Evolutionary conservation across 2,113 vertebrate genomes (phyloP).

Genomic region (Ursus arctos): DNA sequence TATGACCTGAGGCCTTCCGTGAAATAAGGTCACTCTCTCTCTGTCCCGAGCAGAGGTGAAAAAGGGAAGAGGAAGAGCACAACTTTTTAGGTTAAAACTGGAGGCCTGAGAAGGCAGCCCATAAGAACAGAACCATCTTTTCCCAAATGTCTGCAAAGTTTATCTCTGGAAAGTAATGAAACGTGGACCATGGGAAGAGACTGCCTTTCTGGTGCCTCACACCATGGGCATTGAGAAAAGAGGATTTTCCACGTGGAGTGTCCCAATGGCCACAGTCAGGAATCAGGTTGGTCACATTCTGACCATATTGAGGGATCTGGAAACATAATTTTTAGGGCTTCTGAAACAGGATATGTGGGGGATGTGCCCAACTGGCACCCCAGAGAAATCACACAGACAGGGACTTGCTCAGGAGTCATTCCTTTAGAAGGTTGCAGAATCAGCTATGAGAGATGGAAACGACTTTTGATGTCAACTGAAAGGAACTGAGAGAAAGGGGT

Average conservation of each 20-base stretch:
- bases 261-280: neutral
- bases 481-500: neutral
- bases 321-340: neutral
- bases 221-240: neutral
- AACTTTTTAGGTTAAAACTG: slow-evolving; percentile 2
- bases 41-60: neutral
- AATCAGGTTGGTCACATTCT: slow-evolving; percentile 8
- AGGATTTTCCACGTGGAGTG: neutral
- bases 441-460: neutral
- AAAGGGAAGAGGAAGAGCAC: neutral
- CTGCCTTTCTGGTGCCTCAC: neutral
- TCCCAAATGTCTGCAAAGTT: neutral
- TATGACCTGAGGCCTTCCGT: neutral
- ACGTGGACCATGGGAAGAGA: neutral
- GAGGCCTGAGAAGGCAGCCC: neutral
- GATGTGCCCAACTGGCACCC: neutral
- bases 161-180: neutral
- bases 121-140: neutral
- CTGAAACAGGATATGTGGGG: neutral
- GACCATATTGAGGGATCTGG: neutral
- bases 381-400: neutral
- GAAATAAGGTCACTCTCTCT: neutral
- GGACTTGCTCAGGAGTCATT: neutral
- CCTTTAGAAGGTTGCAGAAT: neutral
- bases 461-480: neutral